Conservation (phyloP, 2,797 vertebrate genomes). For the Pogonophryne albipinna region DNA sequence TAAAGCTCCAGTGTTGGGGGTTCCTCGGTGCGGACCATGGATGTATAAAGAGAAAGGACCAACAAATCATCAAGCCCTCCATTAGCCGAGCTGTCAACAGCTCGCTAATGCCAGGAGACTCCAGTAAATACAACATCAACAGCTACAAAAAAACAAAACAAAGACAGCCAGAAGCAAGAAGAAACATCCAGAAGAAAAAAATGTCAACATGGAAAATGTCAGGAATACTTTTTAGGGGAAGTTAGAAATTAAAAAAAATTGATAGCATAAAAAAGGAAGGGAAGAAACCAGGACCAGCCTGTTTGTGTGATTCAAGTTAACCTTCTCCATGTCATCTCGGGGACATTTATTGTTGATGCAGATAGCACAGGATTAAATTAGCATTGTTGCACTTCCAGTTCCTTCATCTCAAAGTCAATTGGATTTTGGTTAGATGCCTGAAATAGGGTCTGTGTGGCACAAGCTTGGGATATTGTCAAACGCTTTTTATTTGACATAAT, state of each 20-base stretch:
- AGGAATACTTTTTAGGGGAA: constrained; percentile 33
- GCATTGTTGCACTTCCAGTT: too few relatives aligned
- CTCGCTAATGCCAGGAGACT: constrained; percentile 68
- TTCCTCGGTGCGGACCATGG: too few relatives aligned
- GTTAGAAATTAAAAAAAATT: constrained; percentile 16
- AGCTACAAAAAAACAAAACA: constrained; percentile 29
- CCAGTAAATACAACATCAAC: constrained; percentile 52
- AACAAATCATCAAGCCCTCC: constrained; percentile 79
- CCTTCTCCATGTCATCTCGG: background rate
- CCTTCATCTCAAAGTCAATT: too few relatives aligned
- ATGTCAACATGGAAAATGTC: constrained; percentile 20
- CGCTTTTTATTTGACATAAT: too few relatives aligned
- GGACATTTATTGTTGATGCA: constrained; percentile 23
- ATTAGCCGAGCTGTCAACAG: constrained; percentile 77
- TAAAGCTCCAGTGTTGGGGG: constrained; percentile 70
- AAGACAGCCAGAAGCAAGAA: constrained; percentile 39
- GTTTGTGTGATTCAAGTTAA: constrained; percentile 49
- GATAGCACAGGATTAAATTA: background rate
- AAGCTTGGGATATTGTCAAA: too few relatives aligned
- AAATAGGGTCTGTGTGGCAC: too few relatives aligned
- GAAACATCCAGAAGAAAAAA: constrained; percentile 24
- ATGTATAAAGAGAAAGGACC: constrained; percentile 24
- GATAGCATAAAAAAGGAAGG: constrained; percentile 15
- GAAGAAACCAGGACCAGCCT: constrained; percentile 74
- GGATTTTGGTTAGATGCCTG: too few relatives aligned